A percentile compares a stretch with the other conserved stretches of the same genome.
Evolutionary conservation across 2,797 vertebrate species (phyloP).

Genomic region (Sandelia bainsii): DNA sequence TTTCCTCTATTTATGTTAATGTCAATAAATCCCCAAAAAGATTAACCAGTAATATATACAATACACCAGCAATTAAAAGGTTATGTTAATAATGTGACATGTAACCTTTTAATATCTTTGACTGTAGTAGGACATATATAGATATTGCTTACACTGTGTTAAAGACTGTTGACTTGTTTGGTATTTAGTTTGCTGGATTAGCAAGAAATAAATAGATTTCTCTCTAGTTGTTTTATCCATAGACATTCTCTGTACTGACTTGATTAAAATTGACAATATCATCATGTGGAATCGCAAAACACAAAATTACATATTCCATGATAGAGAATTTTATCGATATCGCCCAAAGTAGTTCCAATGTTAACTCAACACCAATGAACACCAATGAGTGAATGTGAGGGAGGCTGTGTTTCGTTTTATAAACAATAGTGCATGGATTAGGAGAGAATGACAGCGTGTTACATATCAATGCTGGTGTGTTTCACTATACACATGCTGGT

Average conservation of each 20-base stretch:
- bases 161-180: background rate
- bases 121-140: background rate
- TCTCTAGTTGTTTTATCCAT: background rate
- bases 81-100: too few species aligned
- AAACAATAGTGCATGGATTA: conserved; percentile 62
- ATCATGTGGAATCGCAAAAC: background rate
- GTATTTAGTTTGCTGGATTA: background rate
- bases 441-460: conserved; percentile 56
- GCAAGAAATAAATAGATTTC: background rate
- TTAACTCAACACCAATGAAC: conserved; percentile 59
- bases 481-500: conserved; percentile 37
- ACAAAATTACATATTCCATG: conserved; percentile 23
- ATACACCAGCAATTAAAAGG: too few species aligned
- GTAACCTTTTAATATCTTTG: background rate
- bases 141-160: background rate
- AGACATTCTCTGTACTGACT: background rate
- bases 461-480: conserved; percentile 45
- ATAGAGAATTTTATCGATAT: conserved; percentile 16
- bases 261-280: background rate
- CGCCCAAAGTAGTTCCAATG: conserved; percentile 14
- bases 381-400: conserved; percentile 62
- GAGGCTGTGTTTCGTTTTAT: conserved; percentile 37
- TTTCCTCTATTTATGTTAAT: too few species aligned
- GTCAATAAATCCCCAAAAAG: too few species aligned
- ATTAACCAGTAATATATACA: too few species aligned